These are phyloP conservation scores for Digitonthophagus gazella DNA, from an alignment of 2,888 invertebrate genomes.

Conservation along the genomic window DNA sequence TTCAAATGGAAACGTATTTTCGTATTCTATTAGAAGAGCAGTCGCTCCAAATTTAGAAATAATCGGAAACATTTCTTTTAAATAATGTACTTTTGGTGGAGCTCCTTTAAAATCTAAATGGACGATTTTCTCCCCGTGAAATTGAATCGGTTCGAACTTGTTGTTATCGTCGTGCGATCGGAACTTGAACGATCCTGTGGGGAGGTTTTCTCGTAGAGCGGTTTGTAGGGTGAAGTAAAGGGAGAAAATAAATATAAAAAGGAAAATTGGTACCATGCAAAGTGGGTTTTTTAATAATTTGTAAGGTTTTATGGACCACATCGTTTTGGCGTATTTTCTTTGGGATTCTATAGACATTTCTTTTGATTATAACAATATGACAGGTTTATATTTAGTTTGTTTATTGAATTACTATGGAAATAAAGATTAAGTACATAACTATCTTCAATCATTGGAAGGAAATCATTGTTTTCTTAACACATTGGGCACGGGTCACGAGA, in stretches of 20 bases:
- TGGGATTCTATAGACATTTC: not conserved
- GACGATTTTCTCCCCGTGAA: slow-evolving; percentile 60
- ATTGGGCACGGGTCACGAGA: too few species aligned
- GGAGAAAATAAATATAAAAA: slow-evolving; percentile 15
- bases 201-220: not conserved
- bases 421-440: slow-evolving; percentile 7
- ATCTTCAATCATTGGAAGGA: too few species aligned
- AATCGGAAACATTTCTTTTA: slow-evolving; percentile 60
- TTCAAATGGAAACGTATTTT: slow-evolving; percentile 83
- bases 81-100: slow-evolving; percentile 67
- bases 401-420: slow-evolving; percentile 18
- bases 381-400: slow-evolving; percentile 10
- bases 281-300: slow-evolving; percentile 5
- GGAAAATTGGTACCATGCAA: slow-evolving; percentile 8
- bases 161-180: not conserved
- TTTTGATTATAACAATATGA: slow-evolving; percentile 10
- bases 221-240: slow-evolving; percentile 19
- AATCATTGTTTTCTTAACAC: too few species aligned
- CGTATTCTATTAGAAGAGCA: slow-evolving; percentile 79
- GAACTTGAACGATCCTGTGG: not conserved
- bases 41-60: slow-evolving; percentile 68
- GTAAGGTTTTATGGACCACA: not conserved
- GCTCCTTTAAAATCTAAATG: slow-evolving; percentile 76
- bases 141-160: slow-evolving; percentile 6
- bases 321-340: not conserved